A percentile compares a stretch with the other conserved stretches of the same genome.
These are phyloP conservation scores for Euura lappo DNA, from an alignment of 1,140 invertebrate species.

Conservation along the genomic window DNA sequence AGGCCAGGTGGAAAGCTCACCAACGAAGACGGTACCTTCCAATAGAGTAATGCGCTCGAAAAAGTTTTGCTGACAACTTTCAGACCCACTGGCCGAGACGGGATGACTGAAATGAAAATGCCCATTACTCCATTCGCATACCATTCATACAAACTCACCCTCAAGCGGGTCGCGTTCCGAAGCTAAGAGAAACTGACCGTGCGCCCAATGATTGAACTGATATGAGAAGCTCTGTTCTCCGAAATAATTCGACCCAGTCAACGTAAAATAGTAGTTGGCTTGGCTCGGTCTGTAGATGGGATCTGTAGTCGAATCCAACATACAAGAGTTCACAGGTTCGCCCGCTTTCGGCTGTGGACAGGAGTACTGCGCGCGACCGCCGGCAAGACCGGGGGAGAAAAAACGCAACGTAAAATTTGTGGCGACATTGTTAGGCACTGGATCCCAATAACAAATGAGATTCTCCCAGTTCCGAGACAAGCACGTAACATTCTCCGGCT, in stretches of 20 bases:
- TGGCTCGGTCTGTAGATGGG: conserved; percentile 69
- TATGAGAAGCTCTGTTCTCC: conserved; percentile 59
- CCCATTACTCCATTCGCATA: no score
- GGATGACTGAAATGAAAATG: conserved; percentile 59
- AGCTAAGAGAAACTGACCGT: conserved; percentile 50
- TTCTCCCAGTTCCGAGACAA: conserved; percentile 71
- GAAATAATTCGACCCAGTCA: conserved; percentile 64
- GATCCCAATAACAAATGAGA: conserved; percentile 70
- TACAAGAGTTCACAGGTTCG: conserved; percentile 47
- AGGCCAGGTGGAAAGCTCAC: conserved; percentile 65
- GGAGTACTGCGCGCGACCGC: conserved; percentile 15
- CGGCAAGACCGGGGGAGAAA: conserved; percentile 59
- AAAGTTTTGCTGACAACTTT: conserved; percentile 61
- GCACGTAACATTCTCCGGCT: conserved; percentile 69
- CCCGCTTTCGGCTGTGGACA: conserved; percentile 45
- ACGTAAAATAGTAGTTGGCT: conserved; percentile 61
- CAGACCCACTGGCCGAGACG: conserved; percentile 64
- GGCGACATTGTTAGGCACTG: conserved; percentile 58
- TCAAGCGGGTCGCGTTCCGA: no score
- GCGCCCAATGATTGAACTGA: conserved; percentile 67
- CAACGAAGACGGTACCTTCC: conserved; percentile 66
- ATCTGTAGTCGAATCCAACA: conserved; percentile 63
- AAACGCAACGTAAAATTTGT: conserved; percentile 57
- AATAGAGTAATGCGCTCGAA: conserved; percentile 65
- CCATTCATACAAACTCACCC: no score